Evolutionary conservation across 1,140 invertebrate genomes (phyloP).

Genomic region (Drosophila lini): DNA sequence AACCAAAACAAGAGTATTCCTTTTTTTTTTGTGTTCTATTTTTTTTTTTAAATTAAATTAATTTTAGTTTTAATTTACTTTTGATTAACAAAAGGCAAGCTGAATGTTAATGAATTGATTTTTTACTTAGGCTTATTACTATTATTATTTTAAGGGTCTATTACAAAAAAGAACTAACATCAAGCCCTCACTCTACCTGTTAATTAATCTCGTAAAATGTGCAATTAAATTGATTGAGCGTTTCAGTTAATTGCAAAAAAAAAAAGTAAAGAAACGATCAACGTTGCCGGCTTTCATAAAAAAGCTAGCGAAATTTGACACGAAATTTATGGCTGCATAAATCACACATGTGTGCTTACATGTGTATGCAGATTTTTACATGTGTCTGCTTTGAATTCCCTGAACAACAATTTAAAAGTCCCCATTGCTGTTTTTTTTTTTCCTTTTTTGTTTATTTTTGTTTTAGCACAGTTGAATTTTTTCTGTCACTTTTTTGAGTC

Average conservation of each 20-base stretch:
- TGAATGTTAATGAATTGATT: too few relatives aligned
- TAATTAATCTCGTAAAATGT: conserved; percentile 21
- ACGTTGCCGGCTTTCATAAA: conserved; percentile 20
- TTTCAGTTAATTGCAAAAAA: conserved; percentile 9
- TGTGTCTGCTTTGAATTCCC: conserved; percentile 44
- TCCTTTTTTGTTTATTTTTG: not conserved
- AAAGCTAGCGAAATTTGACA: conserved; percentile 35
- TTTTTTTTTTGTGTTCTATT: too few relatives aligned
- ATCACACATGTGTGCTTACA: conserved; percentile 41
- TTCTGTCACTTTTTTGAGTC: conserved; percentile 15
- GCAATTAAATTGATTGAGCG: conserved; percentile 25
- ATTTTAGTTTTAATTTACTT: too few relatives aligned
- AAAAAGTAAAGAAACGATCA: conserved; percentile 1
- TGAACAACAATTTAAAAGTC: conserved; percentile 33
- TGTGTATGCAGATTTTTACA: conserved; percentile 48
- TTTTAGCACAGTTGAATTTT: conserved; percentile 20
- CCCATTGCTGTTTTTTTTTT: not conserved
- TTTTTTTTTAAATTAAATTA: too few relatives aligned
- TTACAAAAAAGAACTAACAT: not conserved
- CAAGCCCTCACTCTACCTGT: not conserved
- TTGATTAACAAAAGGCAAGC: too few relatives aligned
- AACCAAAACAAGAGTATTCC: too few relatives aligned
- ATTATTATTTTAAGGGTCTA: too few relatives aligned
- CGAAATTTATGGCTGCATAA: conserved; percentile 38
- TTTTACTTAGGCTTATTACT: too few relatives aligned